phyloP scores from a whole-genome alignment of 2,797 vertebrate species.

The Sarcophilus harrisii region DNA sequence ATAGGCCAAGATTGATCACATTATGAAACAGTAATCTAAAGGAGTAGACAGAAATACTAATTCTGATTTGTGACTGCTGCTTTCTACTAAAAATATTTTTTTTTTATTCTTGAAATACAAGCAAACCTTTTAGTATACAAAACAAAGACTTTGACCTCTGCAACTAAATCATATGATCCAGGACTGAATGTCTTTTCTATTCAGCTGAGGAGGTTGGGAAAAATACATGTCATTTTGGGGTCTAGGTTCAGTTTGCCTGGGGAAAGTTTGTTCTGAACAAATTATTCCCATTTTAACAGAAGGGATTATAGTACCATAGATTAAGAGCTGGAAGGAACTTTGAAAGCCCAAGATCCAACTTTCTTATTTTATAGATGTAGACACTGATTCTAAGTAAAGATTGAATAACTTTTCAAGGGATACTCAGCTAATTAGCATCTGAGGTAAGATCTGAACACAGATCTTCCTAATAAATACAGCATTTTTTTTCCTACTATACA shows the following conservation, averaged over 20 bases:
- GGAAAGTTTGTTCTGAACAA: not conserved
- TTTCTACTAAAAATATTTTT: constrained; percentile 40
- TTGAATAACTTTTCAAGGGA: not conserved
- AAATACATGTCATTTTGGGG: not conserved
- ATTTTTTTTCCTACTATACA: not conserved
- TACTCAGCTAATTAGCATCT: not conserved
- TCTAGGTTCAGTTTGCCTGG: not conserved
- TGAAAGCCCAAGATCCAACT: not conserved
- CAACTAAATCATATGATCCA: not conserved
- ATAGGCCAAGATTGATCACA: constrained; percentile 35
- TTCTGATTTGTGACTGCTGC: constrained; percentile 51
- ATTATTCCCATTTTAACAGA: not conserved
- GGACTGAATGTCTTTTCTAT: not conserved
- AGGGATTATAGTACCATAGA: not conserved
- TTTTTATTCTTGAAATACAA: constrained; percentile 46
- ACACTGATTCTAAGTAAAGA: not conserved
- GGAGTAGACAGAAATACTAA: constrained; percentile 42
- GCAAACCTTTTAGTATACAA: not conserved
- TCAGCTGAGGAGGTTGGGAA: not conserved
- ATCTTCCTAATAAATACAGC: not conserved
- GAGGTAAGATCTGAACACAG: not conserved
- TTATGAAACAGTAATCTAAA: constrained; percentile 60
- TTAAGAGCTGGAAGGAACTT: not conserved
- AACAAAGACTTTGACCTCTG: constrained; percentile 29
- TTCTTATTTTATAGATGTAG: not conserved